Evolutionary conservation across 2,888 invertebrate genomes (phyloP).

Genomic region (Prionchulus punctatus): DNA sequence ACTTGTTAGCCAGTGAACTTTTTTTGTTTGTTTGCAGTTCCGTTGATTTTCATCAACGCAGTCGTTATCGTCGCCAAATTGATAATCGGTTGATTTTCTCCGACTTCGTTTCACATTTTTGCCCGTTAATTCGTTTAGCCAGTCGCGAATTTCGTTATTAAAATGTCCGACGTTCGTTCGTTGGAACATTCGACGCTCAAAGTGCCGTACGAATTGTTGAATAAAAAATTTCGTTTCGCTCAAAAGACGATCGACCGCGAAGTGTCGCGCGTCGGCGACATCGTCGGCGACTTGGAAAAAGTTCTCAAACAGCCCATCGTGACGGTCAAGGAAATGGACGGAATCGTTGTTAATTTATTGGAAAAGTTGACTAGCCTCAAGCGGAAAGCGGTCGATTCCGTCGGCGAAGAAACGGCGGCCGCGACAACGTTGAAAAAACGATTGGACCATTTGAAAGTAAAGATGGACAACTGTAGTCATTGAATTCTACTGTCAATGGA

Average conservation of each 20-base stretch:
- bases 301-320: background rate
- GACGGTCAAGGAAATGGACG: constrained; percentile 44
- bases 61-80: constrained; percentile 70
- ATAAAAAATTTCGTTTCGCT: constrained; percentile 85
- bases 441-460: constrained; percentile 71
- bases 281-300: constrained; percentile 41
- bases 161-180: constrained; percentile 77
- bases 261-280: constrained; percentile 4
- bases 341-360: constrained; percentile 66
- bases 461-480: too few species aligned
- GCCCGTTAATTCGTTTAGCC: background rate
- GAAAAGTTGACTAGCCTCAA: constrained; percentile 75
- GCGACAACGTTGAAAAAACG: constrained; percentile 78
- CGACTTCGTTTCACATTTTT: constrained; percentile 6
- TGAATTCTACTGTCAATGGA: too few species aligned
- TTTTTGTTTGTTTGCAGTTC: constrained; percentile 59
- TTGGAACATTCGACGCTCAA: constrained; percentile 88
- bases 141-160: constrained; percentile 8
- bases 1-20: constrained; percentile 8
- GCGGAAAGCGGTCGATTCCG: constrained; percentile 81
- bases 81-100: constrained; percentile 57
- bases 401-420: constrained; percentile 73
- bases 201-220: constrained; percentile 92
- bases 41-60: constrained; percentile 74
- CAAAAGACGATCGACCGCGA: constrained; percentile 82